These are phyloP conservation scores for Poeciliopsis presidionis DNA, from an alignment of 2,797 vertebrate species.

Conservation along the genomic window DNA sequence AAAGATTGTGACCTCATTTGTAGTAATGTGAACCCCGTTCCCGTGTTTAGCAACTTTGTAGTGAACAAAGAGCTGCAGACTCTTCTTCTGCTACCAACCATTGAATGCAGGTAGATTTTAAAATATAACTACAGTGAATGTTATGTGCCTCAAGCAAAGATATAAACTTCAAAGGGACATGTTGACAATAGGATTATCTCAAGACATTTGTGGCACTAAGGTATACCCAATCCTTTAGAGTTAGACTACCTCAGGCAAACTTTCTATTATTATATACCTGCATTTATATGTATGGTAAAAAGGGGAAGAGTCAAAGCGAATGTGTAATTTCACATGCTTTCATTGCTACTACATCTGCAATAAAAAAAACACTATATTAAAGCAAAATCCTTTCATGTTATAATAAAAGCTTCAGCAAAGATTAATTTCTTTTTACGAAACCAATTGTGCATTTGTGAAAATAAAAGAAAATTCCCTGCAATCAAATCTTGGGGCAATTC, in stretches of 20 bases:
- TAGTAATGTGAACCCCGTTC: background rate
- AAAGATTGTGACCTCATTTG: background rate
- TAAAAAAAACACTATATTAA: background rate
- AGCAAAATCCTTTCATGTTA: background rate
- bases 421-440: background rate
- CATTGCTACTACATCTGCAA: background rate
- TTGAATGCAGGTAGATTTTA: background rate
- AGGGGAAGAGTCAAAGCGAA: background rate
- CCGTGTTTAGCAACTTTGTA: background rate
- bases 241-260: background rate
- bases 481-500: background rate
- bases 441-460: background rate
- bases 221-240: background rate
- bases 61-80: background rate
- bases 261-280: background rate
- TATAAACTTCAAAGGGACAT: background rate
- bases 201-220: background rate
- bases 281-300: background rate
- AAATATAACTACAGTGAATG: background rate
- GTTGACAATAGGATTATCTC: background rate
- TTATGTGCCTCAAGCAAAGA: background rate
- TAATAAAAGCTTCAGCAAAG: background rate
- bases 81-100: background rate
- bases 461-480: background rate
- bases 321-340: background rate